Evolutionary conservation across 2,888 invertebrate species (phyloP), one percentile per base, ranked within the genome.

Genomic region (Aphelenchoides bicaudatus): DNA sequence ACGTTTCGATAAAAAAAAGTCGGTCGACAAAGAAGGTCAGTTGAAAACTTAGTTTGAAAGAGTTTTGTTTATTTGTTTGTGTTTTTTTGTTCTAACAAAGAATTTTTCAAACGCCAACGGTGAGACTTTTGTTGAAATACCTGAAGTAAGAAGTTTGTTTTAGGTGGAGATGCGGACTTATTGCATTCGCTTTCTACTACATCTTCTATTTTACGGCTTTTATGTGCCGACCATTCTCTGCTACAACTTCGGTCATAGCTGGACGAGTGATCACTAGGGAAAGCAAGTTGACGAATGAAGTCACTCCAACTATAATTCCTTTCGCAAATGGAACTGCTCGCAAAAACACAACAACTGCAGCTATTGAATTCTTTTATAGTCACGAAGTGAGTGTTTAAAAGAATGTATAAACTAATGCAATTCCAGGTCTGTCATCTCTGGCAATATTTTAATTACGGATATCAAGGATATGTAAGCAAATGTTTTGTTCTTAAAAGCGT

Each of bases 151-250:
- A 29, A 13, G 23, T 13, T 3, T 3, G 2, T 51, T 67, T 51
- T 58, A 74, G 75, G 30, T 71, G 72, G 74, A 61, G 58, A 25
- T 57, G 52, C 2, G 70, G 93, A 78, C 91, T 96, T 80, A 87
- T 89, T 63, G 84, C 90, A 54, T 96, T 96, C 81, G 85, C 88
- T 10, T 85, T 88, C 61, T 94, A 96, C 81, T 96, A 94, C 79
- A 78, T 91, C 27, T 85, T 92, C 49, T 91, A 93, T 2, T 81
- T 91, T 62, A 85, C 88, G 6, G 89, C 91, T 71, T 93, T 94
- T 75, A 88, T 89, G 1, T 82, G 90, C 47, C 85, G 96, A 2
- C 94, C 74, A 0, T 68, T 72, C 39, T 70, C 73, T 8, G 60
- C 62, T 38, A 74, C 72, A 16, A 75, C 75, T 6, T 46, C 39